These are phyloP conservation scores for Pelobates fuscus DNA, from an alignment of 2,113 vertebrate species.

Conservation along the genomic window DNA sequence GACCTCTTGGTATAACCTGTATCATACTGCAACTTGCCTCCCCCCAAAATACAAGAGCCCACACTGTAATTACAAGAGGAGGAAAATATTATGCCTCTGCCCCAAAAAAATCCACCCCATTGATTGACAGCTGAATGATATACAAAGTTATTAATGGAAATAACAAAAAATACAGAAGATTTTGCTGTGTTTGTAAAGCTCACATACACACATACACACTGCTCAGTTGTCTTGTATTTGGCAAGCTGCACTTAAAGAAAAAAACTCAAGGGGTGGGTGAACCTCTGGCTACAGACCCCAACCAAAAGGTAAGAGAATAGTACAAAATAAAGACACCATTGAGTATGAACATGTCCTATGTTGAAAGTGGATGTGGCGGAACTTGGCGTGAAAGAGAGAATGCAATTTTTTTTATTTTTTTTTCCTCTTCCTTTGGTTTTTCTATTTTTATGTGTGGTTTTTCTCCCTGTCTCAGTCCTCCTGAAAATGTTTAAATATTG, in stretches of 20 bases:
- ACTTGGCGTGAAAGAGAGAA: constrained; percentile 42
- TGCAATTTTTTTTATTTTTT: neutral
- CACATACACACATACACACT: constrained; percentile 36
- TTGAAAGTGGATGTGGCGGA: constrained; percentile 15
- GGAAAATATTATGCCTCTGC: neutral
- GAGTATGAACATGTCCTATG: constrained; percentile 34
- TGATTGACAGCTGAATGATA: neutral
- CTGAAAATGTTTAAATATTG: neutral
- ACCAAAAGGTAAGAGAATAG: constrained; percentile 31
- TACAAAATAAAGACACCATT: constrained; percentile 45
- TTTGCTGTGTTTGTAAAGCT: constrained; percentile 23
- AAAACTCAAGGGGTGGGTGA: neutral
- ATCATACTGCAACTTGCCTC: neutral
- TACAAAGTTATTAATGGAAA: neutral
- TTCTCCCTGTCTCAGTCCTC: constrained; percentile 5
- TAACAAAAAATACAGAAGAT: neutral
- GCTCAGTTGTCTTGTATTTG: constrained; percentile 35
- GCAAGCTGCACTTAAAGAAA: constrained; percentile 22
- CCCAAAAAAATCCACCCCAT: neutral
- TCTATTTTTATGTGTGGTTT: constrained; percentile 6
- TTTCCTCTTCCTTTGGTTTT: constrained; percentile 19
- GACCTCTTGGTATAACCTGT: neutral
- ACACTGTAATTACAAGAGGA: neutral
- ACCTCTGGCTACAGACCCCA: constrained; percentile 1
- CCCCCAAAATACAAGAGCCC: neutral